A percentile compares a stretch with the other conserved stretches of the same genome.
Evolutionary conservation across 2,113 vertebrate species (phyloP).

Genomic region (Pionites leucogaster): DNA sequence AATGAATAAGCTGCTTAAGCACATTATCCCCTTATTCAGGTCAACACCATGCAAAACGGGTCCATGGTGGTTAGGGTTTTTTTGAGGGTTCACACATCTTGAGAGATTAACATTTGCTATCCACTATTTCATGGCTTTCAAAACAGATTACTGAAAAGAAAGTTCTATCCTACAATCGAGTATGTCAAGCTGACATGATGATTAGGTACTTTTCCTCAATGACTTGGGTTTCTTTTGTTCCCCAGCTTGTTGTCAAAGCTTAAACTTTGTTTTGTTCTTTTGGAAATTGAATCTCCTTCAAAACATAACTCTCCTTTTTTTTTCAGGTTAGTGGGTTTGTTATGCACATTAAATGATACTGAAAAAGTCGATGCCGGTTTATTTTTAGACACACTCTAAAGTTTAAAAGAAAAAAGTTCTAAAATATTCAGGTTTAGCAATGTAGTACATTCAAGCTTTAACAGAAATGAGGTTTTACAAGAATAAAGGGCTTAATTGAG

Average conservation of each 20-base stretch:
- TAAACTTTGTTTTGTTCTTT: slow-evolving; percentile 20
- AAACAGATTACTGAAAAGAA: slow-evolving; percentile 31
- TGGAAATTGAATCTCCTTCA: neutral
- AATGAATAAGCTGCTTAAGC: slow-evolving; percentile 65
- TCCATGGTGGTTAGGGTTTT: neutral
- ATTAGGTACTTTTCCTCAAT: slow-evolving; percentile 42
- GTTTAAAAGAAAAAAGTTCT: neutral
- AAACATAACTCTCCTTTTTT: neutral
- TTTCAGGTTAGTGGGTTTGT: neutral
- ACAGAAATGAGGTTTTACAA: neutral
- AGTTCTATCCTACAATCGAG: neutral
- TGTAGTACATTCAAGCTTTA: neutral
- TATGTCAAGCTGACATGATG: slow-evolving; percentile 45
- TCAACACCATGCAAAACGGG: slow-evolving; percentile 52
- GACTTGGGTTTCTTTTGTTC: slow-evolving; percentile 38
- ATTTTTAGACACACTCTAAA: neutral
- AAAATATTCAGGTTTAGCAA: neutral
- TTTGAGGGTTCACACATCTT: slow-evolving; percentile 46
- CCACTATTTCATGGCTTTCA: slow-evolving; percentile 54
- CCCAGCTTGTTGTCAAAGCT: slow-evolving; percentile 29
- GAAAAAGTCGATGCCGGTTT: neutral
- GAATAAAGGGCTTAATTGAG: neutral
- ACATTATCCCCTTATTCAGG: slow-evolving; percentile 67
- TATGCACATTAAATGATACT: neutral
- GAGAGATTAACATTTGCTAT: slow-evolving; percentile 66